Evolutionary conservation across 2,113 vertebrate species (phyloP).

Genomic region (Ceuthmochares aereus): DNA sequence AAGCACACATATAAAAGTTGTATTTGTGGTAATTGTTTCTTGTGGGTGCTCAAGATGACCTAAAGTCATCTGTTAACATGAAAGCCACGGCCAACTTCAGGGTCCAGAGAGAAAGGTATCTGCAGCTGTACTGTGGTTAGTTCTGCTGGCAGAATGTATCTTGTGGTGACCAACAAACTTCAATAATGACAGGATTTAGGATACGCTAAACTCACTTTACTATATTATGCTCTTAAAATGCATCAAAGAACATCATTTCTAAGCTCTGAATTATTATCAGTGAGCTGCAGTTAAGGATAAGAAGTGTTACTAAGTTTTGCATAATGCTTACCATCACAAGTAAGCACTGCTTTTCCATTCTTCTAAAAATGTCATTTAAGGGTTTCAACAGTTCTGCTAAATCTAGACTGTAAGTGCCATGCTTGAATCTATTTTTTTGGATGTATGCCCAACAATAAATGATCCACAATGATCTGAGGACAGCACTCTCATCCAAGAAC

Average conservation of each 20-base stretch:
- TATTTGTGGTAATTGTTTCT: not conserved
- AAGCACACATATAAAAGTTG: not conserved
- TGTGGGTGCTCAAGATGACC: not conserved
- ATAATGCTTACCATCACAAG: conserved; percentile 64
- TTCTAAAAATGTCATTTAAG: conserved; percentile 71
- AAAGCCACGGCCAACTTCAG: conserved; percentile 1
- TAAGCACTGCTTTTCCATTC: conserved; percentile 63
- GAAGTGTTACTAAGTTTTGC: conserved; percentile 74
- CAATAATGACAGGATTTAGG: conserved; percentile 44
- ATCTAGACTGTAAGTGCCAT: conserved; percentile 75
- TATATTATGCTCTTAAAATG: conserved; percentile 48
- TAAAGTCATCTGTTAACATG: not conserved
- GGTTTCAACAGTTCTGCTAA: conserved; percentile 72
- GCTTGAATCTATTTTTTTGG: conserved; percentile 81
- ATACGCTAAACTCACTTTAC: conserved; percentile 51
- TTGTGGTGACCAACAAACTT: not conserved
- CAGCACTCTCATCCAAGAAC: conserved; percentile 80
- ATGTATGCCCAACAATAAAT: conserved; percentile 81
- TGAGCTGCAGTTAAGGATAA: conserved; percentile 76
- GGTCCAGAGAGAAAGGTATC: not conserved
- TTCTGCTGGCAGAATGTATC: not conserved
- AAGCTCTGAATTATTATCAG: conserved; percentile 69
- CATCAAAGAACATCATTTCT: conserved; percentile 65
- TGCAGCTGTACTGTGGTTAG: not conserved
- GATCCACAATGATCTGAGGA: conserved; percentile 83